A percentile compares a stretch with the other conserved stretches of the same genome.
These are phyloP conservation scores for Stenichneumon culpator DNA, from an alignment of 2,888 invertebrate genomes.

Conservation along the genomic window DNA sequence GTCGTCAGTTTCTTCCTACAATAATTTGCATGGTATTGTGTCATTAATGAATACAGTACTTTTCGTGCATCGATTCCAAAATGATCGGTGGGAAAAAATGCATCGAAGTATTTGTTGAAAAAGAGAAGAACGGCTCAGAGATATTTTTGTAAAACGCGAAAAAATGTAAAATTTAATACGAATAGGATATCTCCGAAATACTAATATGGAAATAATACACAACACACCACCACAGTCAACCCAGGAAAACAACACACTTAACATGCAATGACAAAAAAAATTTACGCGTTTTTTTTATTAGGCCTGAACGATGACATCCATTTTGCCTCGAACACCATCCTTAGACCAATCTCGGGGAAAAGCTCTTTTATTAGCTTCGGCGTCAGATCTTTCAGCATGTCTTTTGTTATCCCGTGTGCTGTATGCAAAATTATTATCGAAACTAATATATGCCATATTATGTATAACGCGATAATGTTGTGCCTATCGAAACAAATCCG, in stretches of 20 bases:
- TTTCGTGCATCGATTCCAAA: not conserved
- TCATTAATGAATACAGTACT: not conserved
- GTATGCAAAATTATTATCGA: not conserved
- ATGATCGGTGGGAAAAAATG: not conserved
- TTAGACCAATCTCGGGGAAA: conserved; percentile 11
- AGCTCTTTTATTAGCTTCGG: conserved; percentile 11
- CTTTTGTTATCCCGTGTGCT: conserved; percentile 1
- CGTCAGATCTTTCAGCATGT: conserved; percentile 12
- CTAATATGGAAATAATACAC: not conserved
- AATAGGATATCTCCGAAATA: not conserved
- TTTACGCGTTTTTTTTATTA: conserved; percentile 22
- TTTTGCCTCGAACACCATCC: conserved; percentile 2
- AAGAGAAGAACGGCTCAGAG: too few relatives aligned
- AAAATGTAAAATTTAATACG: not conserved
- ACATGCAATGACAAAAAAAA: conserved; percentile 15
- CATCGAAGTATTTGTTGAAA: too few relatives aligned
- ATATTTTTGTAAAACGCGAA: too few relatives aligned
- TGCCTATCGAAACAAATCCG: not conserved
- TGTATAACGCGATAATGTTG: not conserved
- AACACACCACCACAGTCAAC: not conserved
- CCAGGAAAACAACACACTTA: not conserved
- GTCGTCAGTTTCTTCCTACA: not conserved
- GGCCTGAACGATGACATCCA: conserved; percentile 3
- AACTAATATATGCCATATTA: too few relatives aligned
- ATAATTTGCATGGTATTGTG: not conserved